These are phyloP conservation scores for Eucera pruinosa DNA, from an alignment of 2,888 invertebrate genomes.

Conservation along the genomic window DNA sequence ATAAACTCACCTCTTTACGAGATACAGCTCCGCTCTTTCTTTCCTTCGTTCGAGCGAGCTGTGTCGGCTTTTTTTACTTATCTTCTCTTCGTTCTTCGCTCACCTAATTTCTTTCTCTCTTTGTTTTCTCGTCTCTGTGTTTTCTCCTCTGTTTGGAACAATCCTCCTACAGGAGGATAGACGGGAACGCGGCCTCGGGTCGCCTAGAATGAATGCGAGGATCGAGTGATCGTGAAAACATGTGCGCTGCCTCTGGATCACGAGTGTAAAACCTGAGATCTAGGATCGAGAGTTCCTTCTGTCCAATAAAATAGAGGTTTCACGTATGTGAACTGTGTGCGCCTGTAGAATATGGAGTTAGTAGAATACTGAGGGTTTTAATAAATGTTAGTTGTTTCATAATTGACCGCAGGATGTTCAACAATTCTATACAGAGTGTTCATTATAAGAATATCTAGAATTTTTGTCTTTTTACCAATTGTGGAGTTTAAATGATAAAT, in stretches of 20 bases:
- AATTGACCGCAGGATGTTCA: too few relatives aligned
- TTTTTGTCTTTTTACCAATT: too few relatives aligned
- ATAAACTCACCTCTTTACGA: conserved; percentile 33
- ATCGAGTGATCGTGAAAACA: conserved; percentile 43
- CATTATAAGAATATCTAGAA: too few relatives aligned
- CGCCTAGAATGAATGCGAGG: conserved; percentile 44
- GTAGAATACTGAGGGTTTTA: not conserved
- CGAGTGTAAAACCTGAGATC: conserved; percentile 4
- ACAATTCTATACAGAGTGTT: too few relatives aligned
- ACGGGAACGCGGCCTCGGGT: conserved; percentile 37
- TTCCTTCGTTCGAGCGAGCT: conserved; percentile 11
- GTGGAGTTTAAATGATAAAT: too few relatives aligned
- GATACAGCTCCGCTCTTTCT: conserved; percentile 18
- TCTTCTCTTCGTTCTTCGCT: conserved; percentile 40
- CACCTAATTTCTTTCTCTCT: conserved; percentile 30
- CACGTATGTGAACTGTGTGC: not conserved
- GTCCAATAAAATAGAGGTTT: conserved; percentile 1
- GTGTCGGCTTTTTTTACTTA: conserved; percentile 29
- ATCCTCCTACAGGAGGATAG: conserved; percentile 39
- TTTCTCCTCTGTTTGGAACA: conserved; percentile 21
- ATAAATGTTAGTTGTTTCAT: not conserved
- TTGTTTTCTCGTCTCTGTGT: conserved; percentile 27
- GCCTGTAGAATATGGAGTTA: not conserved
- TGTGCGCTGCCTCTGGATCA: conserved; percentile 24
- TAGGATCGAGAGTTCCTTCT: conserved; percentile 31